Conservation (phyloP, 2,113 vertebrate genomes). For the Cervus canadensis region DNA sequence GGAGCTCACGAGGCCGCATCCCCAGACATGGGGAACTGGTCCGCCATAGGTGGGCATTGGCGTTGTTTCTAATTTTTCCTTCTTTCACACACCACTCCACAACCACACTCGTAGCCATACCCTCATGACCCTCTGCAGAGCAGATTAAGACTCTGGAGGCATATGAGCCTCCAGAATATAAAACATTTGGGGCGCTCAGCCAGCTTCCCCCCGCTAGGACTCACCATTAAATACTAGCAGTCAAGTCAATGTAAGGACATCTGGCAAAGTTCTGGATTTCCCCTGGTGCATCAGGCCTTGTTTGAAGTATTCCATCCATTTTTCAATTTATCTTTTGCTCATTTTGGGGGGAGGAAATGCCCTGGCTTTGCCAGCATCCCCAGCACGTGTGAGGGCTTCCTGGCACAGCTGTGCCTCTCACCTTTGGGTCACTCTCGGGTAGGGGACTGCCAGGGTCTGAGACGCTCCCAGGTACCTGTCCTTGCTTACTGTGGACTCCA, state of each 20-base stretch:
- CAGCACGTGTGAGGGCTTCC: neutral
- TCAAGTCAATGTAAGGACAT: neutral
- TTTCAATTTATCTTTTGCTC: neutral
- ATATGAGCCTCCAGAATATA: neutral
- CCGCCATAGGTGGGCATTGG: neutral
- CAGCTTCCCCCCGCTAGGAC: neutral
- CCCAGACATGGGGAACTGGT: neutral
- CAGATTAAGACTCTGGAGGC: neutral
- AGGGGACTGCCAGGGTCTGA: neutral
- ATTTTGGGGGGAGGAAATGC: neutral
- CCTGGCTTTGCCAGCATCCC: too few relatives aligned
- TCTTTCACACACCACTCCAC: too few relatives aligned
- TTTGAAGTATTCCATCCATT: neutral
- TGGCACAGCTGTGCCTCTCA: neutral
- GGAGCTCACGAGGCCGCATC: too few relatives aligned
- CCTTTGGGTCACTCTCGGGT: neutral
- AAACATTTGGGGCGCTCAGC: neutral
- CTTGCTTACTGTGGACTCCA: neutral
- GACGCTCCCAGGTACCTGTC: neutral
- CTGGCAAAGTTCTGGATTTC: neutral
- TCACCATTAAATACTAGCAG: neutral
- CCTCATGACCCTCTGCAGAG: neutral
- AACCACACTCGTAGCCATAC: rapidly evolving
- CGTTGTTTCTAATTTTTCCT: neutral
- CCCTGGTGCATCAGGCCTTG: neutral